Evolutionary conservation across 2,888 invertebrate species (phyloP), one percentile per base, ranked within the genome.

Genomic region (Allolobophora icterica): DNA sequence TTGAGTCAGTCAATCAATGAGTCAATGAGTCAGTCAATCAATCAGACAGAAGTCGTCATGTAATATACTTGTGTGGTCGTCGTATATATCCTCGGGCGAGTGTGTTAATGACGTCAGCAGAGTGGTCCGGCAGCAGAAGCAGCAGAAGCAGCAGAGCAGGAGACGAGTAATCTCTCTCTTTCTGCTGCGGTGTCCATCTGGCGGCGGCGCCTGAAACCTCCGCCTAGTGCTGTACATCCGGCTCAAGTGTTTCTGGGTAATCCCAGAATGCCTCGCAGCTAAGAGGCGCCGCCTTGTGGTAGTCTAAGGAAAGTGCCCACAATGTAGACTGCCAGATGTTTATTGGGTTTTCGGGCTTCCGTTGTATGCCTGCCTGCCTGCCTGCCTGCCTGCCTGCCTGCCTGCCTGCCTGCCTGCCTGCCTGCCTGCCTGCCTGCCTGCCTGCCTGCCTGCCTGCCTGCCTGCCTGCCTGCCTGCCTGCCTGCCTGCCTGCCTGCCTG

Each of bases 221-320:
- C 71, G 71, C n/a, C 71, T n/a, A 8, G 71, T 71, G 71, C n/a
- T 3, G 30, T n/a, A n/a, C 71, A n/a, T 71, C 71, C 71, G 71
- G 71, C 42, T 71, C 71, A 71, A 71, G 71, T 71, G 71, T 71
- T 71, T 71, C 71, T 71, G 71, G 71, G 71, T 71, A 71, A 71
- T 71, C 71, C 71, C 71, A 71, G n/a, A 71, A 71, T 71, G 71
- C 71, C 71, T n/a, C 71, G 71, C 71, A n/a, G 71, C 71, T 52
- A 71, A 71, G n/a, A 71, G 30, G 71, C 30, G 71, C n/a, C n/a
- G 30, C 71, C 71, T 30, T 1, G n/a, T 13, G n/a, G 71, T 71
- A 71, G 71, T 71, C n/a, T 71, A 71, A n/a, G 71, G n/a, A 71
- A n/a, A n/a, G n/a, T n/a, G 71, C 71, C n/a, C 8, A n/a, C n/a